Evolutionary conservation across 2,113 vertebrate species (phyloP).

Genomic region (Forbesichthys agassizii): DNA sequence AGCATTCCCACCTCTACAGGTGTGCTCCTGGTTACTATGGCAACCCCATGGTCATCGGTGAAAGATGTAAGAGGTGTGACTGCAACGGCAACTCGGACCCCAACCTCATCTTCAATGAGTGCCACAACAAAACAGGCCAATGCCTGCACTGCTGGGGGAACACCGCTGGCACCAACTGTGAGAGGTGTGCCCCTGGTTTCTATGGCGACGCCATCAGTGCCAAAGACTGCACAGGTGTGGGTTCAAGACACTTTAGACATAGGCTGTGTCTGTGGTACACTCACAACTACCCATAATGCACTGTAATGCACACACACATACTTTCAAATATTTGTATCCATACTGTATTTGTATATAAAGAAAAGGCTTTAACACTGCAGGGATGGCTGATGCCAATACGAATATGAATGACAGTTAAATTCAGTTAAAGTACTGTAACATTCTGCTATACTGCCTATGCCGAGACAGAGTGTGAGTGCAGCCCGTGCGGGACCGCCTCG

Average conservation of each 20-base stretch:
- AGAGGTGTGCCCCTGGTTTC: conserved; percentile 87
- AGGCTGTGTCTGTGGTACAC: not conserved
- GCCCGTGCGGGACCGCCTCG: conserved; percentile 79
- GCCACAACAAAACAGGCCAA: conserved; percentile 90
- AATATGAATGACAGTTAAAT: not conserved
- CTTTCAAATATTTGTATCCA: too few relatives aligned
- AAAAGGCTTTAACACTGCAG: too few relatives aligned
- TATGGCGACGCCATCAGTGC: conserved; percentile 86
- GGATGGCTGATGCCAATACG: too few relatives aligned
- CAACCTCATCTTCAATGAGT: conserved; percentile 93
- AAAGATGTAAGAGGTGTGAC: conserved; percentile 90
- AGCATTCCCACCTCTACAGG: conserved; percentile 62
- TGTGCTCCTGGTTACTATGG: conserved; percentile 97
- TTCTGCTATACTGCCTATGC: conserved; percentile 40
- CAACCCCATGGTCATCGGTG: conserved; percentile 85
- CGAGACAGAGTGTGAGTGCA: conserved; percentile 74
- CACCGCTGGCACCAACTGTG: conserved; percentile 87
- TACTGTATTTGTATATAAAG: too few relatives aligned
- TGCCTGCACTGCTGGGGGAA: conserved; percentile 90
- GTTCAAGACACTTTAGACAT: not conserved
- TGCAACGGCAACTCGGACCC: conserved; percentile 97
- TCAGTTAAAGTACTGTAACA: not conserved
- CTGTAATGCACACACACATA: too few relatives aligned
- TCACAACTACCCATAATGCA: too few relatives aligned
- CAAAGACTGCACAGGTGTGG: conserved; percentile 89